Evolutionary conservation across 2,888 invertebrate species (phyloP), one percentile per base, ranked within the genome.

Genomic region (Habroteleia sp.): DNA sequence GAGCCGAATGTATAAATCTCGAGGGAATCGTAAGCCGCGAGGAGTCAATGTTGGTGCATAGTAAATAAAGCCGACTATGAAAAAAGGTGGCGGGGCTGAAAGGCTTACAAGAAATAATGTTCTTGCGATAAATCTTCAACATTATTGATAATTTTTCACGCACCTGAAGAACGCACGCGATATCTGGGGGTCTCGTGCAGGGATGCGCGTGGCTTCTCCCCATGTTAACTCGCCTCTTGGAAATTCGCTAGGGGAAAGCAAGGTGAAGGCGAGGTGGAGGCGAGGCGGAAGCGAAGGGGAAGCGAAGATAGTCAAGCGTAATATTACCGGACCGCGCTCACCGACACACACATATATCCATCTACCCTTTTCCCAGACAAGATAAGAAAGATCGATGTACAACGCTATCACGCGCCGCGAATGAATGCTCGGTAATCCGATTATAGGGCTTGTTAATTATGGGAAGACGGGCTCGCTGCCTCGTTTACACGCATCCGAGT

Each of bases 401-500:
- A 16, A 52, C 46, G 54, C 52, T 69, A 74, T 74, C 74, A 68
- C 65, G 56, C 74, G 68, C 68, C 66, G 54, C 66, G 73, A 66
- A 74, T 60, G 74, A 68, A 68, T 54, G 62, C 68, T 48, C 56
- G 62, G 74, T 68, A 74, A 69, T 74, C 69, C 58, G 74, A 68
- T 74, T 74, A 68, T 74, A 62, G 74, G 56, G 69, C 74, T 63
- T 69, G 69, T 74, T 74, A 74, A 69, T 74, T 63, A 63, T 74
- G 63, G 74, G 68, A 74, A 68, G 68, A 68, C 68, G 68, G 48
- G 48, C 65, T 54, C 69, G 72, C 66, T 69, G 66, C 74, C 71
- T 71, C 65, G 74, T 77, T 76, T 77, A 77, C 71, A 71, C 71
- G 62, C 71, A 74, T 74, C 65, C 58, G 35, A 60, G 66, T 77